A percentile compares a stretch with the other conserved stretches of the same genome.
Conservation (phyloP, 2,888 invertebrate species). For the Eristalinus aeneus region DNA sequence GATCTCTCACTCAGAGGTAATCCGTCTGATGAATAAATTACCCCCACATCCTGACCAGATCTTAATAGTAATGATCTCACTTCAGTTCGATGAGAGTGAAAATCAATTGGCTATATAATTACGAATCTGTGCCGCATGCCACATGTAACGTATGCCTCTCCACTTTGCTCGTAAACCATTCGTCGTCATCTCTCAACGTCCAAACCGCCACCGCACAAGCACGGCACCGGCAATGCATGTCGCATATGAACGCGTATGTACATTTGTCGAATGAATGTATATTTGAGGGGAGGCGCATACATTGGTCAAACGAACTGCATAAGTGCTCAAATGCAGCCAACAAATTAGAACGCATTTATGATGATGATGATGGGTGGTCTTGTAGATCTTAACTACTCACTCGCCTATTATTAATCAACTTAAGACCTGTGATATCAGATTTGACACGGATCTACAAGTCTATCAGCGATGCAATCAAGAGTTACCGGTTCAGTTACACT, state of each 20-base stretch:
- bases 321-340: constrained; percentile 28
- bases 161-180: constrained; percentile 38
- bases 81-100: constrained; percentile 58
- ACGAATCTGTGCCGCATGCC: constrained; percentile 37
- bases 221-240: constrained; percentile 7
- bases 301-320: constrained; percentile 33
- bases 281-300: constrained; percentile 37
- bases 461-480: constrained; percentile 34
- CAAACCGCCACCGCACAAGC: constrained; percentile 24
- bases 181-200: constrained; percentile 45
- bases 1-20: neutral
- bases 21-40: constrained; percentile 35
- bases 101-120: constrained; percentile 54
- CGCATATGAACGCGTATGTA: constrained; percentile 3
- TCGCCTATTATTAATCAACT: constrained; percentile 51
- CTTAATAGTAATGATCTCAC: constrained; percentile 60
- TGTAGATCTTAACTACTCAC: constrained; percentile 49
- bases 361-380: constrained; percentile 64
- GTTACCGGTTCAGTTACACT: constrained; percentile 22
- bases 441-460: constrained; percentile 36
- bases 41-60: constrained; percentile 51
- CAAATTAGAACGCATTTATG: constrained; percentile 59
- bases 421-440: constrained; percentile 40
- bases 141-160: constrained; percentile 26
- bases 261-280: too few species aligned